Evolutionary conservation across 2,797 vertebrate genomes (phyloP).

Genomic region (Meriones psammophilus): DNA sequence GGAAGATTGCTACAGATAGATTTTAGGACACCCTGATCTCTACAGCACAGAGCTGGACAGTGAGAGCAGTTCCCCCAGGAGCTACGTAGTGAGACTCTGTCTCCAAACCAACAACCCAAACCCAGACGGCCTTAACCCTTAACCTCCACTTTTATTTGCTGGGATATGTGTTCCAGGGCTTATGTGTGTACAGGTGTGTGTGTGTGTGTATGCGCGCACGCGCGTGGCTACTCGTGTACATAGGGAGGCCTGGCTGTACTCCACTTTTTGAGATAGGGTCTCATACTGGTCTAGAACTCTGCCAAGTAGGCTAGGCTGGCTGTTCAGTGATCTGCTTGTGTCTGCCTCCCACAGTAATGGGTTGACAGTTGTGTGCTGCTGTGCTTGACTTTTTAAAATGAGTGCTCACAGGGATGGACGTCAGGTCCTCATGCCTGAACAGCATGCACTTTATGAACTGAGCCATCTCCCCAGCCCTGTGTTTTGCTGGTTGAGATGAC

Average conservation of each 20-base stretch:
- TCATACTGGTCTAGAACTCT: neutral
- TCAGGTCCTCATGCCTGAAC: neutral
- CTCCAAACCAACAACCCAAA: neutral
- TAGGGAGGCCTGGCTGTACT: neutral
- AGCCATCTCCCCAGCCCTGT: neutral
- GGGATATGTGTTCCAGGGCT: neutral
- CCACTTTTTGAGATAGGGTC: neutral
- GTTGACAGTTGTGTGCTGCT: no score
- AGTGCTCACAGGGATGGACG: neutral
- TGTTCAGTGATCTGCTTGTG: neutral
- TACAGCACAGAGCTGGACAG: neutral
- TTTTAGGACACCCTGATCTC: neutral
- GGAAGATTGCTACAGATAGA: neutral
- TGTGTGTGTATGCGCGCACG: rapidly evolving
- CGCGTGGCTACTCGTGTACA: rapidly evolving
- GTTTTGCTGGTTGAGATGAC: neutral
- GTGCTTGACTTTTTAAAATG: neutral
- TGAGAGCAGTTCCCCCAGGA: neutral
- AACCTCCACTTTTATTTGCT: neutral
- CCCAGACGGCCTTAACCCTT: neutral
- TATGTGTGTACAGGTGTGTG: neutral
- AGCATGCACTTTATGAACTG: neutral
- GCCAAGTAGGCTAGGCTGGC: neutral
- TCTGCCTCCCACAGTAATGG: neutral
- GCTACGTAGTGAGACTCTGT: neutral